Evolutionary conservation across 2,113 vertebrate genomes (phyloP), one percentile per base, ranked within the genome.

Genomic region (Pogonocichla stellata): DNA sequence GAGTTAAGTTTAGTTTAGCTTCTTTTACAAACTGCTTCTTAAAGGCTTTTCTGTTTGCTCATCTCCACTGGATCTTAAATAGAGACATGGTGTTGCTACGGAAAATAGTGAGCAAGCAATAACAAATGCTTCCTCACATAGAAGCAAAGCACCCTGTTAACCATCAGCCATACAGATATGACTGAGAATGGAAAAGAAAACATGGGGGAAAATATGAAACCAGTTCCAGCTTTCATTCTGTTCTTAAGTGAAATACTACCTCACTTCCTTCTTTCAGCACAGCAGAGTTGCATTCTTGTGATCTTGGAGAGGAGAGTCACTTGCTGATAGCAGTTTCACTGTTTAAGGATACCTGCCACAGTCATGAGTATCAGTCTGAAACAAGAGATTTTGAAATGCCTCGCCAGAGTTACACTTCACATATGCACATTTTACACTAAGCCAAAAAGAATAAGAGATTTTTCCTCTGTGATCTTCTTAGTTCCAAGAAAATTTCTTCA

Each of bases 41-140:
- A 91, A 89, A 91, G 88, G 56, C 50, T 92, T 93, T 93, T 94
- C 77, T 95, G 80, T 93, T 96, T 96, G 93, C 62, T 93, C 91
- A 87, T 91, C 92, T 91, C 73, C 54, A 5, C 57, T 85, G 83
- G 95, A 95, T 97, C 88, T 93, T 94, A 93, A 93, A 87, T 83
- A 96, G 93, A 94, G 81, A 94, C 90, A 73, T 26, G 69, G 26
- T 85, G 94, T 97, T 97, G 89, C 95, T 95, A 95, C 29, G 91
- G 92, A 81, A 82, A 96, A 88, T 56, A 91, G 65, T 19, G 77
- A 86, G 60, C 65, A 91, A 91, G 91, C 85, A 85, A 75, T 88
- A 94, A 96, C 92, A 96, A 96, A 92, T 86, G 36, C 69, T 90
- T 94, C 84, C 79, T 92, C 74, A 64, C 45, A 42, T 2, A 72